These are phyloP conservation scores for Pentalonia nigronervosa DNA, from an alignment of 1,140 invertebrate species.

Conservation along the genomic window DNA sequence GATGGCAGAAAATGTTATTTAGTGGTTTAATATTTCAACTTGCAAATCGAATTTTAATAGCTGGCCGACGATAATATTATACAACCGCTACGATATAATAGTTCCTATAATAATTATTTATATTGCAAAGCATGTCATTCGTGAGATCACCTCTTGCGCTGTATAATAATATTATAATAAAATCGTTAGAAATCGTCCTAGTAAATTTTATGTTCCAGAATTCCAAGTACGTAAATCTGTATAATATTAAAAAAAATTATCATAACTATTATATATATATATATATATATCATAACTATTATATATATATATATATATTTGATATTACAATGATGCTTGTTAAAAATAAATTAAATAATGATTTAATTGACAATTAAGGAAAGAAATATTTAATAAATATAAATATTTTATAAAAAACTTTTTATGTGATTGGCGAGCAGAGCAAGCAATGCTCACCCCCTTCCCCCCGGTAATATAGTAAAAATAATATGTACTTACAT, in stretches of 20 bases:
- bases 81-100: background rate
- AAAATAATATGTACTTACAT: too few relatives aligned
- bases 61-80: too few relatives aligned
- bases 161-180: background rate
- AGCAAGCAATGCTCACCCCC: too few relatives aligned
- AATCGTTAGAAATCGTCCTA: background rate
- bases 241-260: background rate
- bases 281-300: too few relatives aligned
- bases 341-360: too few relatives aligned
- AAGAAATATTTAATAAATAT: too few relatives aligned
- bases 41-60: constrained; percentile 5
- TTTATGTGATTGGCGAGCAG: too few relatives aligned
- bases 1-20: background rate
- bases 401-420: too few relatives aligned
- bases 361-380: too few relatives aligned
- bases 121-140: background rate
- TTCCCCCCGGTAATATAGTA: too few relatives aligned
- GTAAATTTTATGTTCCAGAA: background rate
- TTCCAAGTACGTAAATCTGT: background rate
- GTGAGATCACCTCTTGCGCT: background rate
- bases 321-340: too few relatives aligned
- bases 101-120: background rate
- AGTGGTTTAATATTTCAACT: background rate
- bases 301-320: too few relatives aligned
- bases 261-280: background rate